phyloP scores from a whole-genome alignment of 92 coral and sea anemone genomes.

The Pocillopora meandrina region DNA sequence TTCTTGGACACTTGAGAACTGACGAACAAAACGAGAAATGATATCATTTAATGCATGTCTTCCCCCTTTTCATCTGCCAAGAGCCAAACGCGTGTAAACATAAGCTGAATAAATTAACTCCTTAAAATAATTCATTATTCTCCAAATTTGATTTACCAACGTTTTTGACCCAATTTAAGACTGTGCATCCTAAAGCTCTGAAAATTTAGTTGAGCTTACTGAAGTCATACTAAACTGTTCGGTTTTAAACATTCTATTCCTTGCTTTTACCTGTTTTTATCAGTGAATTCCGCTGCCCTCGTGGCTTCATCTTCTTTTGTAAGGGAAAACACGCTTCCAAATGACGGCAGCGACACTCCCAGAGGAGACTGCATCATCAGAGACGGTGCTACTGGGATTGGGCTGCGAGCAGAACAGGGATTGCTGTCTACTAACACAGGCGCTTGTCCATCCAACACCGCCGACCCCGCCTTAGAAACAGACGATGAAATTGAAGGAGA shows the following conservation, averaged over 20 bases:
- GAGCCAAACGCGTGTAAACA: no score
- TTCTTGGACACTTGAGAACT: conserved; percentile 15
- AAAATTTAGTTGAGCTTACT: neutral
- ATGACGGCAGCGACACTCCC: conserved; percentile 74
- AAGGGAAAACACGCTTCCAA: conserved; percentile 80
- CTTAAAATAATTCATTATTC: neutral
- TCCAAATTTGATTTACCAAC: no score
- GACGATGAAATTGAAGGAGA: conserved; percentile 81
- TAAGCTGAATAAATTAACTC: no score
- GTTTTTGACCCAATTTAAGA: neutral
- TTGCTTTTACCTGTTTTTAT: conserved; percentile 10
- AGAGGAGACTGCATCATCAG: conserved; percentile 33
- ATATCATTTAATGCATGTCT: neutral
- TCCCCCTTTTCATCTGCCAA: no score
- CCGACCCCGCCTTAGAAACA: conserved; percentile 46
- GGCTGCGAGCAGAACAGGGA: conserved; percentile 84
- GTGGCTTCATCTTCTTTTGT: conserved; percentile 20
- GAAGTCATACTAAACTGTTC: neutral
- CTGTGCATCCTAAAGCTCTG: neutral
- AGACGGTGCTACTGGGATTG: conserved; percentile 77
- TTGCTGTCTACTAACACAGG: conserved; percentile 86
- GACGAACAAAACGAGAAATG: neutral
- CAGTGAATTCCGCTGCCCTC: neutral
- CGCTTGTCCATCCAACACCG: conserved; percentile 55
- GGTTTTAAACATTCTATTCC: neutral